These are phyloP conservation scores for Acridotheres tristis DNA, from an alignment of 2,797 vertebrate species.

Conservation along the genomic window DNA sequence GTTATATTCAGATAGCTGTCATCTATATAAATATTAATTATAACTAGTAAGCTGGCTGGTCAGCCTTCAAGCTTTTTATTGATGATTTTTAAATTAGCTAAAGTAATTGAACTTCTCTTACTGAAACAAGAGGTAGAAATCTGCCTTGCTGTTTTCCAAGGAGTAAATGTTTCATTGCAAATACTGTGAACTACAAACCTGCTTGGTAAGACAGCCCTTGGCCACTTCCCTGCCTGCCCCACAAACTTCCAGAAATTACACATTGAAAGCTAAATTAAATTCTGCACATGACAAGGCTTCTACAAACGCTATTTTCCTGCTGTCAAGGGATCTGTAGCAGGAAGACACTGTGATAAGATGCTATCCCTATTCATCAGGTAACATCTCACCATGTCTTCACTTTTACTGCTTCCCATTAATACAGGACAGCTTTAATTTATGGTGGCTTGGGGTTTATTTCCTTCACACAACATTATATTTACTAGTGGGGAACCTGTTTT, in stretches of 20 bases:
- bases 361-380: constrained; percentile 16
- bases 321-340: not conserved
- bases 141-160: not conserved
- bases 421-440: constrained; percentile 39
- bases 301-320: not conserved
- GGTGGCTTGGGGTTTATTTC: not conserved
- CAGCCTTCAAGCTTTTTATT: not conserved
- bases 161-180: not conserved
- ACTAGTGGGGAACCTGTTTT: not conserved
- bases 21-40: not conserved
- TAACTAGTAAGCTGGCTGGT: not conserved
- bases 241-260: not conserved
- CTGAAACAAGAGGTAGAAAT: not conserved
- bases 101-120: not conserved
- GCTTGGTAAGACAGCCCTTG: not conserved
- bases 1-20: not conserved
- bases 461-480: constrained; percentile 30
- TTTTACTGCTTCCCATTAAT: constrained; percentile 18
- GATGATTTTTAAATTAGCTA: constrained; percentile 11
- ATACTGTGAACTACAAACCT: not conserved
- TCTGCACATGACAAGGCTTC: not conserved
- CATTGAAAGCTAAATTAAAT: constrained; percentile 2
- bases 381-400: not conserved
- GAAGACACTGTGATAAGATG: not conserved
- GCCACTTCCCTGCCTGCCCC: not conserved